Percentiles rank a stretch among this genome's conserved stretches.
Evolutionary conservation across 37 sponge, comb jelly and placozoan genomes (phyloP).

Genomic region (Tethya wilhelma): DNA sequence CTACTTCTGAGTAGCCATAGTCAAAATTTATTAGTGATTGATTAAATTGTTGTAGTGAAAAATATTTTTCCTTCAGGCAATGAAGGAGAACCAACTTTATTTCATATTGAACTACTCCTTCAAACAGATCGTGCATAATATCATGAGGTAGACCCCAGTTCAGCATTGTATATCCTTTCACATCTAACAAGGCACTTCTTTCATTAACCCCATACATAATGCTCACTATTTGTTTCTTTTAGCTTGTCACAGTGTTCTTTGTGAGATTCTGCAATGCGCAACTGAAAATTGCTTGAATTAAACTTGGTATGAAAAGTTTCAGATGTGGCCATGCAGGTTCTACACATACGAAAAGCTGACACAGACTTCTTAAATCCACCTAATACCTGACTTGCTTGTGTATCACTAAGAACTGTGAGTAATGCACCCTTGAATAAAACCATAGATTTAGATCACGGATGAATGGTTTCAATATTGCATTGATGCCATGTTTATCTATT

Average conservation of each 20-base stretch:
- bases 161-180: slow-evolving; percentile 1
- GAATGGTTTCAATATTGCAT: slow-evolving; percentile 35
- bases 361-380: slow-evolving; percentile 49
- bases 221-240: neutral
- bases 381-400: slow-evolving; percentile 18
- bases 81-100: slow-evolving; percentile 11
- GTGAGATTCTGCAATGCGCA: neutral
- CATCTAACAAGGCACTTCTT: slow-evolving; percentile 8
- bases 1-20: slow-evolving; percentile 28
- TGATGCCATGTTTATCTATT: slow-evolving; percentile 42
- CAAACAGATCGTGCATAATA: slow-evolving; percentile 42
- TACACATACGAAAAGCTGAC: slow-evolving; percentile 38
- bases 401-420: slow-evolving; percentile 30
- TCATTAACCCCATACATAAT: slow-evolving; percentile 36
- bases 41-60: slow-evolving; percentile 34
- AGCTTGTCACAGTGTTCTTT: neutral
- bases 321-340: slow-evolving; percentile 34
- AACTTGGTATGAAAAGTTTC: neutral
- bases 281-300: neutral
- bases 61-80: neutral
- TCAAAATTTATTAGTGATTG: slow-evolving; percentile 25
- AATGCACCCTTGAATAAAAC: slow-evolving; percentile 34
- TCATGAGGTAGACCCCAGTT: slow-evolving; percentile 46
- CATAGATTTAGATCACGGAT: slow-evolving; percentile 33
- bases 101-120: slow-evolving; percentile 40